Evolutionary conservation across 2,888 invertebrate species (phyloP).

Genomic region (Chloroclystis v-ata): DNA sequence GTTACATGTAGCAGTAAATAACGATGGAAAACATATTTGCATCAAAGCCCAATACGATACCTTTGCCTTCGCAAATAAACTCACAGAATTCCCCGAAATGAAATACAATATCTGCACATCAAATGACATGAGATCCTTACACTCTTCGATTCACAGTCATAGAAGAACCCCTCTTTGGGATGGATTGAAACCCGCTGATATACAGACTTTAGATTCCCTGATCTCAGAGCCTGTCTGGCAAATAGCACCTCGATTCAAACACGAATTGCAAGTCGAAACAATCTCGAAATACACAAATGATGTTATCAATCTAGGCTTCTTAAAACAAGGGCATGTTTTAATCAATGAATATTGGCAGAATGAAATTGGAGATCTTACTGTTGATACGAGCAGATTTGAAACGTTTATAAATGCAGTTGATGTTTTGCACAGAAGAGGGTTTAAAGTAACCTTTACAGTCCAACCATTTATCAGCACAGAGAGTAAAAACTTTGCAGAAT

Average conservation of each 20-base stretch:
- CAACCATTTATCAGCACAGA: conserved; percentile 94
- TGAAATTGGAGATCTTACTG: conserved; percentile 88
- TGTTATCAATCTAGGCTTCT: conserved; percentile 86
- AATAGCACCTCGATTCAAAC: conserved; percentile 83
- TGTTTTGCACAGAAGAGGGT: conserved; percentile 89
- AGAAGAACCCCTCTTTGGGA: conserved; percentile 84
- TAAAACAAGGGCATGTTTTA: conserved; percentile 87
- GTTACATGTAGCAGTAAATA: conserved; percentile 86
- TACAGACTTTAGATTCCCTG: conserved; percentile 84
- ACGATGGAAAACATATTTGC: conserved; percentile 83
- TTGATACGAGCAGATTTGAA: conserved; percentile 88
- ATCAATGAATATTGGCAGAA: conserved; percentile 91
- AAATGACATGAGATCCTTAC: conserved; percentile 86
- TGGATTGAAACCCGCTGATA: conserved; percentile 86
- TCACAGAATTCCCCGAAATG: conserved; percentile 83
- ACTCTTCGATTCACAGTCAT: conserved; percentile 87
- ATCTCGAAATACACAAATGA: conserved; percentile 91
- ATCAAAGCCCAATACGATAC: conserved; percentile 87
- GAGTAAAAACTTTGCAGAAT: conserved; percentile 88
- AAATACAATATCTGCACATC: conserved; percentile 92
- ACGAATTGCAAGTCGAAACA: conserved; percentile 81
- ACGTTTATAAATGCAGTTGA: conserved; percentile 87
- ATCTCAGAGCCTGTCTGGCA: conserved; percentile 93
- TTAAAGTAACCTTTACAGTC: conserved; percentile 91
- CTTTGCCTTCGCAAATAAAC: conserved; percentile 86